These are phyloP conservation scores for Brachypteracias leptosomus DNA, from an alignment of 2,113 vertebrate genomes.

Conservation along the genomic window DNA sequence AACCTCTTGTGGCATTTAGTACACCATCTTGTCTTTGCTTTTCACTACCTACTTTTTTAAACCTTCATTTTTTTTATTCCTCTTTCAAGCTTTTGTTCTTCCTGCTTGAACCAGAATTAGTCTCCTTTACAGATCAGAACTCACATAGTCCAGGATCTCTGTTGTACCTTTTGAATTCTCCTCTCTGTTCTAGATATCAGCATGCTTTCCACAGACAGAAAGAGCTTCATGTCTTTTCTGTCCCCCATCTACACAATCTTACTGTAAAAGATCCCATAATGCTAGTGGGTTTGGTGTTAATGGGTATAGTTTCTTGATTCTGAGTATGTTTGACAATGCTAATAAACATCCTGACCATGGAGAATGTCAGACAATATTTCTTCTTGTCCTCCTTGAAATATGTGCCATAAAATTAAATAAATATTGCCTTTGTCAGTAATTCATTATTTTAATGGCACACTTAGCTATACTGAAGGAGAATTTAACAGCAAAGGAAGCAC, in stretches of 20 bases:
- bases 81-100: not conserved
- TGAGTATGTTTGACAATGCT: not conserved
- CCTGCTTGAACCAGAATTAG: not conserved
- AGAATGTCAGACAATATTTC: not conserved
- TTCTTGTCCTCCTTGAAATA: slow-evolving; percentile 38
- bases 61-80: not conserved
- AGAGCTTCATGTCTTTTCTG: not conserved
- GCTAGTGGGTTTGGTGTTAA: not conserved
- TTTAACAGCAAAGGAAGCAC: not conserved
- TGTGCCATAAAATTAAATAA: slow-evolving; percentile 34
- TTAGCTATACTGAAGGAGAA: slow-evolving; percentile 40
- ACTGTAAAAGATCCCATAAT: not conserved
- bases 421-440: slow-evolving; percentile 38
- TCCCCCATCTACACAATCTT: not conserved
- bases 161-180: not conserved
- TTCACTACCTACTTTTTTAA: not conserved
- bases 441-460: slow-evolving; percentile 43
- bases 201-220: not conserved
- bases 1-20: not conserved
- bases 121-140: not conserved
- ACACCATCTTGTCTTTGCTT: not conserved
- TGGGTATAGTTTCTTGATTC: not conserved
- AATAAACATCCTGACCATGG: not conserved
- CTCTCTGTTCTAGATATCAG: not conserved
- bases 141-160: not conserved